Conservation (phyloP, 2,888 invertebrate species). For the Arge pagana region DNA sequence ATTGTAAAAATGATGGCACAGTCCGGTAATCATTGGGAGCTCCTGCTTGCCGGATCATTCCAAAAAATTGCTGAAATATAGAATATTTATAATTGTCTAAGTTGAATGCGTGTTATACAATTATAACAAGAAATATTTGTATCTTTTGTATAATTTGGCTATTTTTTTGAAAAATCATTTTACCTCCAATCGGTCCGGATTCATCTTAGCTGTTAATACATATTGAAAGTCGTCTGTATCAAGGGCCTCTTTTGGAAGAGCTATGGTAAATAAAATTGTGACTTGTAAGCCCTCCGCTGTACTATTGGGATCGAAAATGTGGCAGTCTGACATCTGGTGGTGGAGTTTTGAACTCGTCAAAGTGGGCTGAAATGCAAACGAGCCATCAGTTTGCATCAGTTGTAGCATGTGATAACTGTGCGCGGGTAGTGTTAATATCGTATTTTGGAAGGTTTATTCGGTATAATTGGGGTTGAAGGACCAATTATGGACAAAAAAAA, state of each 20-base stretch:
- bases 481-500: slow-evolving; percentile 2
- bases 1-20: slow-evolving; percentile 1
- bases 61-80: slow-evolving; percentile 5
- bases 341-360: neutral
- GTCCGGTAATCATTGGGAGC: slow-evolving; percentile 4
- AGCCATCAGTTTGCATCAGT: too few relatives aligned
- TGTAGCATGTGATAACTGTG: neutral
- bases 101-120: neutral
- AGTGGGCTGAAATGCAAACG: slow-evolving; percentile 1
- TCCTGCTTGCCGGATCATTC: slow-evolving; percentile 3
- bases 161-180: slow-evolving; percentile 1
- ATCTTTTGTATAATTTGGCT: neutral
- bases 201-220: slow-evolving; percentile 31
- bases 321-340: neutral
- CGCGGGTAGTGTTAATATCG: slow-evolving; percentile 2
- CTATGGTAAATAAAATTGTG: slow-evolving; percentile 30
- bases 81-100: neutral
- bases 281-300: slow-evolving; percentile 35
- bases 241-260: slow-evolving; percentile 26
- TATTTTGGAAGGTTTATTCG: neutral
- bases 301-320: slow-evolving; percentile 14
- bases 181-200: slow-evolving; percentile 37
- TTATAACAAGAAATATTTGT: neutral
- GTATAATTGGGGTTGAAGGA: neutral
- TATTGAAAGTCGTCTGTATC: slow-evolving; percentile 26